These are phyloP conservation scores for Athrips mouffetella DNA, from an alignment of 2,888 invertebrate genomes.

Conservation along the genomic window DNA sequence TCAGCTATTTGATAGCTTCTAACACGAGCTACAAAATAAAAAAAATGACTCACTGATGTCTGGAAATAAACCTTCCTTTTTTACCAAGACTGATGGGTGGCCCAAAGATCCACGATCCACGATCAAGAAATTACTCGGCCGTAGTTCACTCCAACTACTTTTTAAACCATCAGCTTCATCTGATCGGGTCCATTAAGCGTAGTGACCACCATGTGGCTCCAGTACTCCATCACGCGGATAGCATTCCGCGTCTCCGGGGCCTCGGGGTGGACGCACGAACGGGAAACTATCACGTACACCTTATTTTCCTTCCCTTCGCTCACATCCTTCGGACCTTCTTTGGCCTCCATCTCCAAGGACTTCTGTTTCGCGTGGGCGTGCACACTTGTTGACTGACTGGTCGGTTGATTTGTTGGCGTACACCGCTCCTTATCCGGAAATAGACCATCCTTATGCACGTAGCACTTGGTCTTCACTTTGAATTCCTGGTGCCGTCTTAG, in stretches of 20 bases:
- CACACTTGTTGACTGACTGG: too few species aligned
- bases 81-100: too few species aligned
- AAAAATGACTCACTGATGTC: too few species aligned
- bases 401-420: too few species aligned
- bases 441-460: conserved; percentile 23
- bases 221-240: conserved; percentile 87
- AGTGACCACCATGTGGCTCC: conserved; percentile 92
- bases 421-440: background rate
- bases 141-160: too few species aligned
- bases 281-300: conserved; percentile 76
- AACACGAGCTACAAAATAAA: too few species aligned
- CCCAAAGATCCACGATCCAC: too few species aligned
- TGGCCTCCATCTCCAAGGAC: conserved; percentile 33
- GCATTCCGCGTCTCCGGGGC: conserved; percentile 83
- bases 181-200: conserved; percentile 79
- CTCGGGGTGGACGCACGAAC: conserved; percentile 82
- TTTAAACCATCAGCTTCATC: too few species aligned
- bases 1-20: too few species aligned
- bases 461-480: conserved; percentile 26
- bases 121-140: too few species aligned
- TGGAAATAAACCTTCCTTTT: too few species aligned
- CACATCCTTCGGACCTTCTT: background rate
- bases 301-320: conserved; percentile 16
- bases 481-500: conserved; percentile 81
- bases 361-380: conserved; percentile 56